A percentile compares a stretch with the other conserved stretches of the same genome.
phyloP scores from a whole-genome alignment of 2,797 vertebrate genomes.

The Sphenodon punctatus region DNA sequence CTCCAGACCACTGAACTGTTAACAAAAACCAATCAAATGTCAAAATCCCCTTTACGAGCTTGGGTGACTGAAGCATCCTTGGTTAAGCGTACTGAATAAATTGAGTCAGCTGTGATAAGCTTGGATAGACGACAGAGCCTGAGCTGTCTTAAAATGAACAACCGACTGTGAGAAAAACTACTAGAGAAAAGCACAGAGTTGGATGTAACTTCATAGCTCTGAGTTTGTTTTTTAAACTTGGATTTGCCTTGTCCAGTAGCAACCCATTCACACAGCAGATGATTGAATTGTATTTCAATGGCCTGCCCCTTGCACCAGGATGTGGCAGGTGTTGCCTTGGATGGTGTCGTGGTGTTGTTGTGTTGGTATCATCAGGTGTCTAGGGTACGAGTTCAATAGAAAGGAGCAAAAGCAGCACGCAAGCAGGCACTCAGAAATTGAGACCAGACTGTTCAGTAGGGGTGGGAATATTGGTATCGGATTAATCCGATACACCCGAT shows the following conservation, averaged over 20 bases:
- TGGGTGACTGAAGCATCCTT: not conserved
- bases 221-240: not conserved
- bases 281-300: no score
- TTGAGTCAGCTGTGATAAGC: not conserved
- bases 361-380: no score
- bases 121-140: not conserved
- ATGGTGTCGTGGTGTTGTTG: no score
- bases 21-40: not conserved
- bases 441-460: no score
- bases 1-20: not conserved
- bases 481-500: no score
- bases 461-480: no score
- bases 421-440: no score
- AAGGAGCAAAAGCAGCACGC: no score
- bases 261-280: no score
- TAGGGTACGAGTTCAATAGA: no score
- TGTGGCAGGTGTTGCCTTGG: no score
- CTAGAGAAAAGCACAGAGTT: not conserved
- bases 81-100: not conserved
- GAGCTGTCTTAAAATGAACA: not conserved
- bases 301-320: no score
- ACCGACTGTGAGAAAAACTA: not conserved
- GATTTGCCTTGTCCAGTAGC: not conserved
- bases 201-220: not conserved
- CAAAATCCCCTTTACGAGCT: not conserved